phyloP scores from a whole-genome alignment of 2,888 invertebrate genomes.

The Altica lythri region DNA sequence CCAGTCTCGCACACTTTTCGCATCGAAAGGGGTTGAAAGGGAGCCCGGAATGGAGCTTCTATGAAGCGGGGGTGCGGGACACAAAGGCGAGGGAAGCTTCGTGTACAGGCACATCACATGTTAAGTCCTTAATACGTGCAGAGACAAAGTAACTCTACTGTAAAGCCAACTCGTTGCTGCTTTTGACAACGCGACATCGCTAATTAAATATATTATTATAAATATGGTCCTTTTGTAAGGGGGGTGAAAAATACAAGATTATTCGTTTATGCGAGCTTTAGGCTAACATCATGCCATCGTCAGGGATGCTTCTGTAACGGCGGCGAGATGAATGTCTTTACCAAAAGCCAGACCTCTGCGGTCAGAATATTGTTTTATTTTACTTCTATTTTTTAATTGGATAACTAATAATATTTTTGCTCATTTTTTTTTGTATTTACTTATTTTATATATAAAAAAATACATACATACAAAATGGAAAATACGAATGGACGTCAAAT shows the following conservation, averaged over 20 bases:
- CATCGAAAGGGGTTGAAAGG: conserved; percentile 6
- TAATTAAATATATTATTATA: conserved; percentile 57
- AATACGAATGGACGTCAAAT: no score
- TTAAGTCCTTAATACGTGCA: conserved; percentile 50
- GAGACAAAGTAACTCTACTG: conserved; percentile 55
- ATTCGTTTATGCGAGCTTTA: conserved; percentile 47
- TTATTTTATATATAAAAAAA: no score
- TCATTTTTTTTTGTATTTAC: no score
- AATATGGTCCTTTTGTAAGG: conserved; percentile 48
- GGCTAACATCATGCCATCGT: conserved; percentile 40
- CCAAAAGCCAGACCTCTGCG: no score
- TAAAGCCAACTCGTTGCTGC: conserved; percentile 52
- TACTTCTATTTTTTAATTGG: no score
- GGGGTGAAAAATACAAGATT: conserved; percentile 51
- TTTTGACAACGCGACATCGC: conserved; percentile 54
- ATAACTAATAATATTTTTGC: no score
- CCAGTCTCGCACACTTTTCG: conserved; percentile 15
- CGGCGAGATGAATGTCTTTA: no score
- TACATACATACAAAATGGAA: no score
- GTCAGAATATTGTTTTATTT: no score
- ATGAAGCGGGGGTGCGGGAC: conserved; percentile 20
- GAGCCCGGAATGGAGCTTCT: background rate
- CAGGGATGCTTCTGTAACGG: conserved; percentile 37
- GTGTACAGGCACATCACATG: conserved; percentile 49
- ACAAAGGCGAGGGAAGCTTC: conserved; percentile 41